phyloP scores from a whole-genome alignment of 2,113 vertebrate genomes.

The Tinamus guttatus region DNA sequence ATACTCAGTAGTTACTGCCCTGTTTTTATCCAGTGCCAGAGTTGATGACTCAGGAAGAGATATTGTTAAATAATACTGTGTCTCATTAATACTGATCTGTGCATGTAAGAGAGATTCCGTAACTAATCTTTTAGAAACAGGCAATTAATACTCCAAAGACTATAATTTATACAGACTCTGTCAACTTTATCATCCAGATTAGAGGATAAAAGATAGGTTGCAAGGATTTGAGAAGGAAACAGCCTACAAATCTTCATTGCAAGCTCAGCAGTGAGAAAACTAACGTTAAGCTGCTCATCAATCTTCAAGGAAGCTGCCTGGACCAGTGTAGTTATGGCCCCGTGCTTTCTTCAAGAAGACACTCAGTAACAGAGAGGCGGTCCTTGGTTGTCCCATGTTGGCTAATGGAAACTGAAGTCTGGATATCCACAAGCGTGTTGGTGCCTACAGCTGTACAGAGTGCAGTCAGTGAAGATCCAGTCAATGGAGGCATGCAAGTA shows the following conservation, averaged over 20 bases:
- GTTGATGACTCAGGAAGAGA: background rate
- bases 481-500: background rate
- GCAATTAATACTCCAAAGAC: slow-evolving; percentile 42
- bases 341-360: background rate
- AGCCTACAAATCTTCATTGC: slow-evolving; percentile 21
- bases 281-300: background rate
- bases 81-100: background rate
- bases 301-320: background rate
- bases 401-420: background rate
- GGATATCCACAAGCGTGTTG: background rate
- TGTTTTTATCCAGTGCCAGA: background rate
- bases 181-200: slow-evolving; percentile 46
- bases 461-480: background rate
- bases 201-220: slow-evolving; percentile 5
- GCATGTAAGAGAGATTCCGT: background rate
- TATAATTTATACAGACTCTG: slow-evolving; percentile 49
- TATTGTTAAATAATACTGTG: background rate
- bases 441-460: background rate
- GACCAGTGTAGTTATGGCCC: background rate
- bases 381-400: background rate
- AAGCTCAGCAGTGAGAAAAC: slow-evolving; percentile 11
- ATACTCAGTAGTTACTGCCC: background rate
- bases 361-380: background rate
- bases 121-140: slow-evolving; percentile 52
- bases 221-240: background rate